phyloP scores from a whole-genome alignment of 2,113 vertebrate species.

The Strix uralensis region DNA sequence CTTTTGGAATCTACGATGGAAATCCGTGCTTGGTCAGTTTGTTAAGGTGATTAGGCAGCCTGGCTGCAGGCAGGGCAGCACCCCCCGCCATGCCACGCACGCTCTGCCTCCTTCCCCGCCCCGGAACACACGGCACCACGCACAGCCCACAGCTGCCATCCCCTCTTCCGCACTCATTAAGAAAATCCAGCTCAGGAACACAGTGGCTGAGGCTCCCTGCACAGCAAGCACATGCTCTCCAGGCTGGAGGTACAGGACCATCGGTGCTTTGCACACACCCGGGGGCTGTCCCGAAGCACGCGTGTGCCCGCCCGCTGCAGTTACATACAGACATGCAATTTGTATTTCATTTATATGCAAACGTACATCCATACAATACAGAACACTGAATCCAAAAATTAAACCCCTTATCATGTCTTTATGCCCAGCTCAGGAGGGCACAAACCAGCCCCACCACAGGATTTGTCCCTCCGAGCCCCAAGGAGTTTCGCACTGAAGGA shows the following conservation, averaged over 20 bases:
- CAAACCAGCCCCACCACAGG: background rate
- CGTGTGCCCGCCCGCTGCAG: too few species aligned
- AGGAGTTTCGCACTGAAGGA: fast-evolving
- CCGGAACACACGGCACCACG: fast-evolving
- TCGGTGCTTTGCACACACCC: too few species aligned
- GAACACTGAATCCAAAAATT: background rate
- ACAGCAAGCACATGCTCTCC: fast-evolving
- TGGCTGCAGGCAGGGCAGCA: background rate
- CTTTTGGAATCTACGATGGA: background rate
- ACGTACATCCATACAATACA: background rate
- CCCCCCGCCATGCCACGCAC: too few species aligned
- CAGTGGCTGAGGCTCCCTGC: fast-evolving
- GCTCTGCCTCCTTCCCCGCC: background rate
- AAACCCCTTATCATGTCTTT: fast-evolving
- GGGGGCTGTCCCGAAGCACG: fast-evolving
- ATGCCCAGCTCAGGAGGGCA: too few species aligned
- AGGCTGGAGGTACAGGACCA: too few species aligned
- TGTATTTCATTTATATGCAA: too few species aligned
- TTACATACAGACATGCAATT: too few species aligned
- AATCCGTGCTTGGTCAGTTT: fast-evolving
- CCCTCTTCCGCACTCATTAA: fast-evolving
- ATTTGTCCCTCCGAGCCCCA: fast-evolving
- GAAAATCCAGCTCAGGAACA: background rate
- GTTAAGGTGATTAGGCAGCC: background rate
- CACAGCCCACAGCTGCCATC: background rate